Evolutionary conservation across 1,140 invertebrate species (phyloP), one percentile per base, ranked within the genome.

Genomic region (Cherax quadricarinatus): DNA sequence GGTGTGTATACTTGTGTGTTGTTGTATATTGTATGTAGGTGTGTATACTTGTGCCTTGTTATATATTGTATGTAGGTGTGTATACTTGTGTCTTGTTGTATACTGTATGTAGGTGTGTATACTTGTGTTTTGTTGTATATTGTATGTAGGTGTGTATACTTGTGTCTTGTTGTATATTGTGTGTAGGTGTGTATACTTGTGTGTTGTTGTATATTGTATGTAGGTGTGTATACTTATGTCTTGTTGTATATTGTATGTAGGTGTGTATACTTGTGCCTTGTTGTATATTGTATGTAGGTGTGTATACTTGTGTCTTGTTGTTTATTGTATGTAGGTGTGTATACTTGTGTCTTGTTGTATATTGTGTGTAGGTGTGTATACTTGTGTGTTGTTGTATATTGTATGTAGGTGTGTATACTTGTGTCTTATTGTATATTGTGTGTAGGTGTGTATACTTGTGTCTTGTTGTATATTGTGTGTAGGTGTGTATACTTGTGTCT

Each of bases 51-150:
- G 41, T 81, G 51, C 49, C 6, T 48, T 16, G 48, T 18, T 81
- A 21, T 81, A n/a, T 81, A n/a, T 81, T 41, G 30, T 81, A n/a
- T 81, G 51, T 51, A n/a, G 9, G 41, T 81, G 51, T 81, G 51
- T 79, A 30, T 57, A 14, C 0, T 7, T 57, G 53, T 57, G 53
- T 57, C 1, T 57, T 1, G 53, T 10, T 57, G 1, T 14, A 57
- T 57, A 57, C n/a, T n/a, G n/a, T n/a, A n/a, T n/a, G 51, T 81
- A 21, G 9, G 51, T 81, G 51, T 81, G 51, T 81, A 14, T 51
- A n/a, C 49, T 16, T 81, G 41, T 81, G 51, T 81, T 5, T 48
- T 16, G 48, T 18, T 81, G 51, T 81, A n/a, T 81, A n/a, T 81
- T 41, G 30, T 81, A n/a, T 81, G 51, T 51, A n/a, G 9, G 41